Evolutionary conservation across 1,140 invertebrate genomes (phyloP), one percentile per base, ranked within the genome.

Genomic region (Glossosoma conforme): DNA sequence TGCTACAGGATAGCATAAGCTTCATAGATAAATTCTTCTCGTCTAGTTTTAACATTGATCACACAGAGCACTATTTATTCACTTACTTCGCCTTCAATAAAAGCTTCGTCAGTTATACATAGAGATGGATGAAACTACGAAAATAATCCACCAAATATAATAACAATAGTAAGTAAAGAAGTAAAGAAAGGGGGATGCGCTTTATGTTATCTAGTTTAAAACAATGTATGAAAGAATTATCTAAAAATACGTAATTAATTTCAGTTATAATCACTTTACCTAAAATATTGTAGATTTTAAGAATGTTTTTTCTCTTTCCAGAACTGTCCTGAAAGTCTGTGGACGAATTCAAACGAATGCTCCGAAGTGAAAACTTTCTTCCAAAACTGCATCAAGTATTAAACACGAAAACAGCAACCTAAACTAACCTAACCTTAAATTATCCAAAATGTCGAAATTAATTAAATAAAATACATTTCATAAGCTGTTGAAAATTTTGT

Each of bases 281-380:
- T 36, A 15, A 36, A 2, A 13, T 3, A 36, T 36, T 36, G 9
- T 9, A 15, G 9, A 15, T 36, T 9, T 13, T 15, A 2, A 36
- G 10, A 2, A 36, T 36, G 9, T 36, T 13, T 9, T 49, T 41
- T 49, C 10, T 28, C 20, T 42, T 28, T 41, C 8, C 37, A 51
- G 48, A 44, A 44, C 17, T 51, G 48, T 44, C 48, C 48, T 2
- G 28, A 25, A 22, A 44, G 24, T 11, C 3, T 3, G n/a, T 51
- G 48, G 48, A 43, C 8, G 17, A 17, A 43, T 5, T 19, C 17
- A 10, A 33, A 35, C 8, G 48, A 44, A 1, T 51, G 48, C 18
- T 18, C 13, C 6, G 40, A 28, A 9, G 1, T 21, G 3, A 51
- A 51, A 22, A 3, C 2, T 13, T 51, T 51, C 38, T 15, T 35